A percentile compares a stretch with the other conserved stretches of the same genome.
phyloP scores from a whole-genome alignment of 2,797 vertebrate species.

The Enteromius unitaeniatus region DNA sequence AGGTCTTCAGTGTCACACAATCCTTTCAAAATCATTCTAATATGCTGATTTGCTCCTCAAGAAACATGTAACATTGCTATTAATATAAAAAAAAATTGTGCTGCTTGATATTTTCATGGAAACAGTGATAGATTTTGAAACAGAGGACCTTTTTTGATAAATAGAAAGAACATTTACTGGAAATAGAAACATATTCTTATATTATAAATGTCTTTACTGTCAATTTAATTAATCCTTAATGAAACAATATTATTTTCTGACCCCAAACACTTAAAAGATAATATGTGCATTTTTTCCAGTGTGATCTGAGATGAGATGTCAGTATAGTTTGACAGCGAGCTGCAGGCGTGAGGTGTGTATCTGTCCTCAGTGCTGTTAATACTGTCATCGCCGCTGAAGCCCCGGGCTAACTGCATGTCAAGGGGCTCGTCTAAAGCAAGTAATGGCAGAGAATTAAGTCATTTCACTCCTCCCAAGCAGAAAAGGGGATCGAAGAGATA shows the following conservation, averaged over 20 bases:
- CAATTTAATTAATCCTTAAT: not conserved
- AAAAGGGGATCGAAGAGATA: conserved; percentile 11
- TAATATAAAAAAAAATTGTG: not conserved
- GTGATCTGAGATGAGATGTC: conserved; percentile 7
- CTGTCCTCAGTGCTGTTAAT: conserved; percentile 20
- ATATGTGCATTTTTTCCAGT: not conserved
- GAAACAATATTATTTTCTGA: not conserved
- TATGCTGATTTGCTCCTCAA: not conserved
- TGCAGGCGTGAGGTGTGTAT: conserved; percentile 29
- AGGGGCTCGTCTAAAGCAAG: conserved; percentile 49
- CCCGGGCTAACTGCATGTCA: conserved; percentile 42
- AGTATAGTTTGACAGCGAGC: conserved; percentile 11
- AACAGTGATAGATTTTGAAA: not conserved
- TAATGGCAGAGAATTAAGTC: conserved; percentile 56
- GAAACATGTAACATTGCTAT: not conserved
- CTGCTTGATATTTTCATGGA: not conserved
- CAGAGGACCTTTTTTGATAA: not conserved
- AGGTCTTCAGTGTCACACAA: not conserved
- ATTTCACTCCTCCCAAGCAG: conserved; percentile 40
- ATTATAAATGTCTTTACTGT: not conserved
- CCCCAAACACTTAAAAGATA: not conserved
- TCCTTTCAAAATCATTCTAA: not conserved
- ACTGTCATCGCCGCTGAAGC: conserved; percentile 20
- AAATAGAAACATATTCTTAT: not conserved
- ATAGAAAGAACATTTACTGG: not conserved